Conservation (phyloP, 2,113 vertebrate genomes). For the Dasyprocta punctata region DNA sequence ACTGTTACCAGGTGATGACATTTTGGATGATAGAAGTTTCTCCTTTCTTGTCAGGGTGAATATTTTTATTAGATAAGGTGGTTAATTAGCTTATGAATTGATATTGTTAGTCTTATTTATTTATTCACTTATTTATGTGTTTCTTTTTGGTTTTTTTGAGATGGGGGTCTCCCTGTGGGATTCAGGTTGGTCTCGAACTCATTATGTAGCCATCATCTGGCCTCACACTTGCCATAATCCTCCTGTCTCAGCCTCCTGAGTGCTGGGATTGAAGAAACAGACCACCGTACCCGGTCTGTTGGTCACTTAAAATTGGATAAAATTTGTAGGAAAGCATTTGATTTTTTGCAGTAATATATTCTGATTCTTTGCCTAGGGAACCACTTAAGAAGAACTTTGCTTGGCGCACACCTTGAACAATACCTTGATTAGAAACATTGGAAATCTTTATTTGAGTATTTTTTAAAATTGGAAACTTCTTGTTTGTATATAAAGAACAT, state of each 20-base stretch:
- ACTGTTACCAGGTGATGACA: not conserved
- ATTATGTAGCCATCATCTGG: not conserved
- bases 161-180: not conserved
- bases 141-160: not conserved
- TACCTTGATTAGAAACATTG: not conserved
- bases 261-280: not conserved
- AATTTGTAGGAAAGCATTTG: too few relatives aligned
- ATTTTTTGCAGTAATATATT: constrained; percentile 25
- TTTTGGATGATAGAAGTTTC: not conserved
- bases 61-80: not conserved
- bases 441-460: not conserved
- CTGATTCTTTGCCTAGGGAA: not conserved
- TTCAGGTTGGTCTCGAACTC: not conserved
- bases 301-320: not conserved
- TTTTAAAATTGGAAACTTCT: not conserved
- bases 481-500: constrained; percentile 1
- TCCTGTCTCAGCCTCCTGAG: not conserved
- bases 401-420: not conserved
- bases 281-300: not conserved
- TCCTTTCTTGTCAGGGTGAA: not conserved
- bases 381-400: constrained; percentile 6
- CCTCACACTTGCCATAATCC: not conserved
- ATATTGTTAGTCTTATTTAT: constrained; percentile 1
- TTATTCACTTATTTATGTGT: not conserved
- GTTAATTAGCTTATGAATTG: not conserved